Conservation (phyloP, 1,140 invertebrate species). For the Monochamus saltuarius region DNA sequence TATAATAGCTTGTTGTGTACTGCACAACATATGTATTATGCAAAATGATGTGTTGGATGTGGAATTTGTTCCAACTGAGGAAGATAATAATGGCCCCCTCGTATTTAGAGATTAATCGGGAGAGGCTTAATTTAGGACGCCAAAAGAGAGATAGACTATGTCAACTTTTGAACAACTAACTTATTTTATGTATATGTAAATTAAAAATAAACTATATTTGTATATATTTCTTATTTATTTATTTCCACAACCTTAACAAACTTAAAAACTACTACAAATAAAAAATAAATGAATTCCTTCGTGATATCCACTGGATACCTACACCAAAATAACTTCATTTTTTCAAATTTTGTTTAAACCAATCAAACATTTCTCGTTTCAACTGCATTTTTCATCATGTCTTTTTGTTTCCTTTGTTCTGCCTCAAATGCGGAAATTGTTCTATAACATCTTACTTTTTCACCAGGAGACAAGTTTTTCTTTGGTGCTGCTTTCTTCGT, state of each 20-base stretch:
- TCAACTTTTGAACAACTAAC: too few relatives aligned
- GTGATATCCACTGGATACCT: neutral
- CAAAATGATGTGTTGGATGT: slow-evolving; percentile 15
- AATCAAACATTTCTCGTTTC: slow-evolving; percentile 15
- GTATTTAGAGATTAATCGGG: too few relatives aligned
- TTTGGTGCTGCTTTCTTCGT: too few relatives aligned
- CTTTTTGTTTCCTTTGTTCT: slow-evolving; percentile 9
- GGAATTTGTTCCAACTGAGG: too few relatives aligned
- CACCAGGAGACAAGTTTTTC: neutral
- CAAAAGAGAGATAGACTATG: too few relatives aligned
- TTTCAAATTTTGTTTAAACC: slow-evolving; percentile 7
- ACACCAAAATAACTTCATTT: neutral
- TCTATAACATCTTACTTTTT: neutral
- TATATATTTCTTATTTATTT: too few relatives aligned
- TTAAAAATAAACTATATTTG: too few relatives aligned
- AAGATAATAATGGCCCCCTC: too few relatives aligned
- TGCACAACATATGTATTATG: slow-evolving; percentile 21
- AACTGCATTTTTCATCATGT: slow-evolving; percentile 11
- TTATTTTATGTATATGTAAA: too few relatives aligned
- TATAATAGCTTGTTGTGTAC: slow-evolving; percentile 18
- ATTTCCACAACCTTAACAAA: too few relatives aligned
- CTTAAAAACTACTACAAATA: neutral
- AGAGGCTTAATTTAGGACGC: too few relatives aligned
- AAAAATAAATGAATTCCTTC: neutral
- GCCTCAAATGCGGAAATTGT: neutral